phyloP scores from a whole-genome alignment of 2,888 invertebrate genomes.

The Prosopocoilus inquinatus region DNA sequence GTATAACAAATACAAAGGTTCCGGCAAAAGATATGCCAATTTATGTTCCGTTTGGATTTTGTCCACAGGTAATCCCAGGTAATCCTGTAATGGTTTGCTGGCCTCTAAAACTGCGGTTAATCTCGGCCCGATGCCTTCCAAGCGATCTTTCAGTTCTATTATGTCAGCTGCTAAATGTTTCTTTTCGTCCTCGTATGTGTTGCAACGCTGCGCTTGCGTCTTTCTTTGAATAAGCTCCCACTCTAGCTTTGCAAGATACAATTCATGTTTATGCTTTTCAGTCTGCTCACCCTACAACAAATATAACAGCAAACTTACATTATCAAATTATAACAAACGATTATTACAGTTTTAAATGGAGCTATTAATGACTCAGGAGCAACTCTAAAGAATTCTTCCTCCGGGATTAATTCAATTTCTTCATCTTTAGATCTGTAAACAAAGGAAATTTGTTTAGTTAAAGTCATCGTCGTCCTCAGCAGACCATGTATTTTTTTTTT shows the following conservation, averaged over 20 bases:
- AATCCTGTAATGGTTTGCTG: slow-evolving; percentile 86
- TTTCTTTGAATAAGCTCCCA: slow-evolving; percentile 90
- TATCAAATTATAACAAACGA: slow-evolving; percentile 6
- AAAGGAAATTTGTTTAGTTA: slow-evolving; percentile 6
- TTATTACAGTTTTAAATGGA: slow-evolving; percentile 38
- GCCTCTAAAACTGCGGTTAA: slow-evolving; percentile 69
- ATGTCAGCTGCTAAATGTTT: slow-evolving; percentile 65
- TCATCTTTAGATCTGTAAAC: slow-evolving; percentile 81
- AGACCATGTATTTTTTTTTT: too few relatives aligned
- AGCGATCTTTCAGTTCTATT: slow-evolving; percentile 50
- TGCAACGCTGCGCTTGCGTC: slow-evolving; percentile 73
- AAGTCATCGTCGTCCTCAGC: too few relatives aligned
- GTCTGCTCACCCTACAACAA: slow-evolving; percentile 34
- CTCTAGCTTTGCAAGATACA: slow-evolving; percentile 81
- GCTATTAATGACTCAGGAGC: slow-evolving; percentile 62
- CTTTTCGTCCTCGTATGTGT: slow-evolving; percentile 72
- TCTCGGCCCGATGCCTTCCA: slow-evolving; percentile 81
- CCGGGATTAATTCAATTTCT: slow-evolving; percentile 81
- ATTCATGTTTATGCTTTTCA: slow-evolving; percentile 67
- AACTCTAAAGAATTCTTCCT: slow-evolving; percentile 78
- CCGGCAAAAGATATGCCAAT: slow-evolving; percentile 72
- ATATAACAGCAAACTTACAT: background rate
- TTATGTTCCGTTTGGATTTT: slow-evolving; percentile 75
- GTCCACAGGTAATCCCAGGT: slow-evolving; percentile 77
- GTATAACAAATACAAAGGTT: slow-evolving; percentile 82